Conservation (phyloP, 2,113 vertebrate species). For the Poecile atricapillus region DNA sequence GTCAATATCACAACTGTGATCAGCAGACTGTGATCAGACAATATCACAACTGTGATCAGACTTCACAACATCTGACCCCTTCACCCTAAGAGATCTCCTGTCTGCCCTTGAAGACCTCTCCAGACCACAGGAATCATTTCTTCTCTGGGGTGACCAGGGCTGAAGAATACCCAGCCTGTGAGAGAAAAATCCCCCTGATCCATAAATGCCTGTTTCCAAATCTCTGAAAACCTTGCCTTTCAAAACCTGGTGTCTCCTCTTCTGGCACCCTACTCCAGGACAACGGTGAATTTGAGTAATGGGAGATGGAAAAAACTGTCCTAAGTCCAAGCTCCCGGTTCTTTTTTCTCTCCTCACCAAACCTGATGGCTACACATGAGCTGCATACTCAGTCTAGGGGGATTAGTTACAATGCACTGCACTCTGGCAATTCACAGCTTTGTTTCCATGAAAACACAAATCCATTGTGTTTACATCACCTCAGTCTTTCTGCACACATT, state of each 20-base stretch:
- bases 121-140: neutral
- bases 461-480: neutral
- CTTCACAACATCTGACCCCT: too few relatives aligned
- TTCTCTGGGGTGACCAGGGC: neutral
- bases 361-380: neutral
- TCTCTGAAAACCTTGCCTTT: neutral
- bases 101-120: neutral
- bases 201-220: neutral
- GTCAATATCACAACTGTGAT: neutral
- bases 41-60: neutral
- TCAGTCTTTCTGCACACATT: neutral
- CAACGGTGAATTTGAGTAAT: neutral
- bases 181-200: neutral
- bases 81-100: neutral
- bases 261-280: neutral
- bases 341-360: neutral
- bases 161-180: neutral
- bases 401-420: neutral
- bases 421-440: neutral
- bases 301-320: neutral
- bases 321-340: neutral
- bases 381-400: neutral
- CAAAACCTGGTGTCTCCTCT: neutral
- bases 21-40: neutral
- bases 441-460: neutral